A percentile compares a stretch with the other conserved stretches of the same genome.
phyloP scores from a whole-genome alignment of 2,113 vertebrate species.

The Sinocyclocheilus grahami region DNA sequence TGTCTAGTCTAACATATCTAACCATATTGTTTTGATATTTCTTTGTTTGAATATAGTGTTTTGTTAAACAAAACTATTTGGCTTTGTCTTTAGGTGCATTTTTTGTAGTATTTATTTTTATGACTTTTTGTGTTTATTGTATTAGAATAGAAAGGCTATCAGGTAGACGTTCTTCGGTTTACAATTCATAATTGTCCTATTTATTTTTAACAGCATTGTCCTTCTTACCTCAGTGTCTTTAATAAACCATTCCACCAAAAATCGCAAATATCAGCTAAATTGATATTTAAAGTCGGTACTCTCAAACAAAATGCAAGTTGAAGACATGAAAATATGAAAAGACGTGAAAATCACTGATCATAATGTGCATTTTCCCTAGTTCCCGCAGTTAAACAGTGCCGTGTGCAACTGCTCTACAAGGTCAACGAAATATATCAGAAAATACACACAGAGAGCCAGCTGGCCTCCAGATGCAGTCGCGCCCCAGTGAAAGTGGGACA shows the following conservation, averaged over 20 bases:
- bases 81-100: background rate
- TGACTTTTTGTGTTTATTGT: conserved; percentile 34
- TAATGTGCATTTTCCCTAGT: conserved; percentile 6
- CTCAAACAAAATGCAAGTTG: too few species aligned
- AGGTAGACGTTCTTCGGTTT: conserved; percentile 9
- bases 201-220: conserved; percentile 59
- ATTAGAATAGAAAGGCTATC: conserved; percentile 37
- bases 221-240: conserved; percentile 54
- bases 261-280: background rate
- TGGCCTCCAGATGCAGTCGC: conserved; percentile 73
- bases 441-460: conserved; percentile 63
- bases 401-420: conserved; percentile 11
- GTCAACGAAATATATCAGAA: conserved; percentile 13
- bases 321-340: background rate
- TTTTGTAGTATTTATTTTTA: conserved; percentile 52
- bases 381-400: background rate
- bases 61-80: background rate
- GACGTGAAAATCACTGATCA: background rate
- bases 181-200: conserved; percentile 48
- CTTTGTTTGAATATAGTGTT: conserved; percentile 6
- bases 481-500: conserved; percentile 54
- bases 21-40: background rate
- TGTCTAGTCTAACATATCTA: background rate
- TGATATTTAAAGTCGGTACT: background rate
- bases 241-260: conserved; percentile 73